Conservation (phyloP, 2,113 vertebrate genomes). For the Proteles cristata region DNA sequence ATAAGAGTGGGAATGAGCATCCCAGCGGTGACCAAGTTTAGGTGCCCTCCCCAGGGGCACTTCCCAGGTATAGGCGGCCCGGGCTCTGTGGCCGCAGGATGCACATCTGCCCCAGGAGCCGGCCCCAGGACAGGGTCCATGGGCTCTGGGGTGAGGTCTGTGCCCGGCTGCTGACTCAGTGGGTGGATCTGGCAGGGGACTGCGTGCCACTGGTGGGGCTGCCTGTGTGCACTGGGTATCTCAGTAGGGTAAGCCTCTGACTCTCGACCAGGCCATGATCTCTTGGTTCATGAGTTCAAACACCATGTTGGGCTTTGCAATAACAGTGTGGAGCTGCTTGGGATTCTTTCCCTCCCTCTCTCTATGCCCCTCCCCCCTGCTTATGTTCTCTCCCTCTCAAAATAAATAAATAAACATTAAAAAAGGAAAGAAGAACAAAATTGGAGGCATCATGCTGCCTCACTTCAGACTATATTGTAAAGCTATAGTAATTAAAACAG, state of each 20-base stretch:
- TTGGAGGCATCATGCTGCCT: background rate
- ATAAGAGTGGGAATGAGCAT: accelerated
- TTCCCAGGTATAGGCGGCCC: background rate
- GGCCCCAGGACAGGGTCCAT: background rate
- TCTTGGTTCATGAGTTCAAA: no score
- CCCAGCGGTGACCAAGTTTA: no score
- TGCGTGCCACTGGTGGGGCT: accelerated
- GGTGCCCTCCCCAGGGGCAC: background rate
- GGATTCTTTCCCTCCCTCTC: no score
- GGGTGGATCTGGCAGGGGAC: background rate
- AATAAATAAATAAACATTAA: no score
- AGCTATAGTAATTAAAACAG: background rate
- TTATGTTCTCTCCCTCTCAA: no score
- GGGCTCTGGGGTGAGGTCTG: no score
- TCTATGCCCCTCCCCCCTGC: no score
- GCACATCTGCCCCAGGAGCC: background rate
- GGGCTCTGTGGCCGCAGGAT: background rate
- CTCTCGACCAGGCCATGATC: no score
- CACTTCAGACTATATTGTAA: background rate
- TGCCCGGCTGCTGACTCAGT: background rate
- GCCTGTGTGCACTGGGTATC: background rate
- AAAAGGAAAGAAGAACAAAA: background rate
- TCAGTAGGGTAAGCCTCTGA: no score
- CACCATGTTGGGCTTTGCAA: no score
- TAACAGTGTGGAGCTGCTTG: no score